Evolutionary conservation across 2,888 invertebrate species (phyloP).

Genomic region (Orchesellides sinensis): DNA sequence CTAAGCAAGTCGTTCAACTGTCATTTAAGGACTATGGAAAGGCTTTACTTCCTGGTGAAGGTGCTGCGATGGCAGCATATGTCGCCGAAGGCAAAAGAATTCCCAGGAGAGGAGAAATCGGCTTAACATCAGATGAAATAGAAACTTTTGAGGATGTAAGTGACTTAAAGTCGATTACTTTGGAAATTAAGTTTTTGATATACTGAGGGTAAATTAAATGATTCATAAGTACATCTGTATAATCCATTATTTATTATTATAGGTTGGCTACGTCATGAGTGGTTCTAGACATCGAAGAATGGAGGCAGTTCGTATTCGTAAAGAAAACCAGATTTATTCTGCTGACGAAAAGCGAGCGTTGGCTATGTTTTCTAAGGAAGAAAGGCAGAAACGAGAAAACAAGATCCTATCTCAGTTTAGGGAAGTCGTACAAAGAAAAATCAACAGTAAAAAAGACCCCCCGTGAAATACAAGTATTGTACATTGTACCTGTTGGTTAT

Average conservation of each 20-base stretch:
- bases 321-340: conserved; percentile 99
- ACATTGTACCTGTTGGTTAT: no score
- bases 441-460: conserved; percentile 78
- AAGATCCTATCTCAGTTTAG: conserved; percentile 96
- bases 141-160: conserved; percentile 94
- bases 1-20: conserved; percentile 84
- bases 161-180: no score
- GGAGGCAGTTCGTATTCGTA: conserved; percentile 99
- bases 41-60: conserved; percentile 97
- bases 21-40: conserved; percentile 91
- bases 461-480: no score
- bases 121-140: conserved; percentile 96
- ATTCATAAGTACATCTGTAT: no score
- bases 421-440: conserved; percentile 88
- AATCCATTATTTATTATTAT: conserved; percentile 4
- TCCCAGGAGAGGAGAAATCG: conserved; percentile 98
- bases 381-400: conserved; percentile 95
- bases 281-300: conserved; percentile 91
- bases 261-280: conserved; percentile 75
- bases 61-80: conserved; percentile 99
- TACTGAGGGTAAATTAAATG: no score
- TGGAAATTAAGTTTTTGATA: not conserved
- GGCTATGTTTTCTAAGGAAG: conserved; percentile 99
- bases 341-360: conserved; percentile 99
- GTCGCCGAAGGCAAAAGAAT: conserved; percentile 99